Percentiles rank a stretch among this genome's conserved stretches.
Evolutionary conservation across 2,888 invertebrate species (phyloP).

Genomic region (Agrotis exclamationis): DNA sequence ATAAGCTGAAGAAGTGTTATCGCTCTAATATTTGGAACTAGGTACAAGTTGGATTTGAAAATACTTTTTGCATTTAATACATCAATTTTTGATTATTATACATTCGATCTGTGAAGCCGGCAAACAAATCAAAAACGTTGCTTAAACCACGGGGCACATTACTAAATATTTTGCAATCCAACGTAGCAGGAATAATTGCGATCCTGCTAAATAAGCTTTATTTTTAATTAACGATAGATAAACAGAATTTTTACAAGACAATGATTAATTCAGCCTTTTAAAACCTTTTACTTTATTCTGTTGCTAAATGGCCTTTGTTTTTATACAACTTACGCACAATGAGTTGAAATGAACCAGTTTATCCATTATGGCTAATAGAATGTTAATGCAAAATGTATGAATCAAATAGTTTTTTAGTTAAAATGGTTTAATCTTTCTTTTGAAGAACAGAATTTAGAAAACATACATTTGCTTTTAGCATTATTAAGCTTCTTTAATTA

Average conservation of each 20-base stretch:
- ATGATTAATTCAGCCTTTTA: constrained; percentile 10
- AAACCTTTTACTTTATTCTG: constrained; percentile 1
- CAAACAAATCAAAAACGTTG: no score
- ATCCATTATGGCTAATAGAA: constrained; percentile 5
- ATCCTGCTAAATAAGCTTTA: constrained; percentile 38
- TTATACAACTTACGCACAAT: constrained; percentile 8
- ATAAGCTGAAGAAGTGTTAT: no score
- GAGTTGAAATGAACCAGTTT: constrained; percentile 1
- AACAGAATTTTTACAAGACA: constrained; percentile 18
- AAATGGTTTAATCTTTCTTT: constrained; percentile 1
- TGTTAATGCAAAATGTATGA: neutral
- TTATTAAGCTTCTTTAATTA: neutral
- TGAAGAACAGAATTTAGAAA: neutral
- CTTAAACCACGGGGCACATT: no score
- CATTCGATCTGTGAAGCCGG: no score
- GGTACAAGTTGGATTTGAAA: no score
- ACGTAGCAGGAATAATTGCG: constrained; percentile 28
- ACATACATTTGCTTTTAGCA: neutral
- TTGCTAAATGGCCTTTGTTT: constrained; percentile 16
- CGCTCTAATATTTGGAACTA: no score
- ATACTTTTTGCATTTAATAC: no score
- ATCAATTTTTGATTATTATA: no score
- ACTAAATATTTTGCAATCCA: constrained; percentile 3
- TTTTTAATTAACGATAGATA: constrained; percentile 33
- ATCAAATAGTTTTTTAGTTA: neutral